Conservation (phyloP, 2,888 invertebrate genomes). For the Fragum whitleyi region DNA sequence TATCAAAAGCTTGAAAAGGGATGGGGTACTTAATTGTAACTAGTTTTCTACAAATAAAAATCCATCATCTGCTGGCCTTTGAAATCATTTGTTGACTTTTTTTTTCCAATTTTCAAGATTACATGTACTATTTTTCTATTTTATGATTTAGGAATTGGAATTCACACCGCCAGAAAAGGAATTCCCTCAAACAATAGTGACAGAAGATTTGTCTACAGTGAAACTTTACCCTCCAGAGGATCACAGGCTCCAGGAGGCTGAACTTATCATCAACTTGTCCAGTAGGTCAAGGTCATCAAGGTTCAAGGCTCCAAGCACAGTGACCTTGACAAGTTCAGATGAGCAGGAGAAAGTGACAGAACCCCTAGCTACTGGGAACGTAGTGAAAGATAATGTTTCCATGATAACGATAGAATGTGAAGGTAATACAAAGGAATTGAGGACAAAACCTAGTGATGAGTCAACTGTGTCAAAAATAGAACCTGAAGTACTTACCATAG, state of each 20-base stretch:
- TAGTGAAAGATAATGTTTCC: neutral
- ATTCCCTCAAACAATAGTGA: too few relatives aligned
- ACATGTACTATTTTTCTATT: too few relatives aligned
- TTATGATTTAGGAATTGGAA: too few relatives aligned
- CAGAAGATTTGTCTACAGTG: too few relatives aligned
- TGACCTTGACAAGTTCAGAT: neutral
- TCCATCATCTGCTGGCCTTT: too few relatives aligned
- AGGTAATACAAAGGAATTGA: neutral
- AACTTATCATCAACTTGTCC: constrained; percentile 43
- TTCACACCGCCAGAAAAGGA: too few relatives aligned
- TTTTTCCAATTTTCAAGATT: too few relatives aligned
- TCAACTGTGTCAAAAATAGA: neutral
- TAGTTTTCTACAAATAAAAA: too few relatives aligned
- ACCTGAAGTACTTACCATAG: constrained; percentile 30
- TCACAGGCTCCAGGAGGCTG: constrained; percentile 33
- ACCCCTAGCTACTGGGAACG: neutral
- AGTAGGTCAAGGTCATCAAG: constrained; percentile 1
- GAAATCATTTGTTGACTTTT: too few relatives aligned
- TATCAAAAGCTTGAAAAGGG: too few relatives aligned
- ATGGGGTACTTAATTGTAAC: too few relatives aligned
- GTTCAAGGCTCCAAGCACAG: neutral
- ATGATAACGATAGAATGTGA: constrained; percentile 1
- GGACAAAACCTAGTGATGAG: neutral
- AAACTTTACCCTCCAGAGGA: neutral
- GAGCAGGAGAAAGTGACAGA: neutral